Evolutionary conservation across 2,888 invertebrate genomes (phyloP), one percentile per base, ranked within the genome.

Genomic region (Gnatocerus cornutus): DNA sequence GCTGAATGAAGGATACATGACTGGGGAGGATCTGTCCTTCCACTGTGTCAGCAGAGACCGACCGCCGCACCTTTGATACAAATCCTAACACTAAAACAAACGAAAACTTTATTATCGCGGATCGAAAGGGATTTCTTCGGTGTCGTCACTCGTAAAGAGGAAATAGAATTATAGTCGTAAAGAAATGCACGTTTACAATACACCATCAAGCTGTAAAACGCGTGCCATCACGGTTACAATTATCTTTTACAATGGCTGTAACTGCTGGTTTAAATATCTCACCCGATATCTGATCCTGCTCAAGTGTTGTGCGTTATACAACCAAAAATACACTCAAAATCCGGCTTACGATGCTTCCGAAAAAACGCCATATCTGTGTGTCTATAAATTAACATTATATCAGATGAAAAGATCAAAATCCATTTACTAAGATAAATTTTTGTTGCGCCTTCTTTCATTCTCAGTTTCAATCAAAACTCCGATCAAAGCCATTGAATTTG

Each of bases 1-100:
- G 73, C 72, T 76, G 77, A 78, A 77, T 77, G 65, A 71, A 71
- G 66, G 72, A 69, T 76, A 78, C 78, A 78, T 63, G 78, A 74
- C 74, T 74, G 71, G 72, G 78, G 78, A 76, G 78, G 78, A 71
- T 71, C 76, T 71, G 72, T 71, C 72, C 73, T 72, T 63, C 69
- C 71, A 73, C 71, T 74, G 70, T 76, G 74, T 70, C 71, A 73
- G 37, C 71, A 71, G 64, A 21, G 21, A 70, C 29, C 61, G 29
- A 66, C 68, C 71, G 50, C 68, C 65, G 62, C 52, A 70, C 70
- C 67, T 70, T 70, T 62, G 61, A 70, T 70, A 65, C 46, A 10
- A 64, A 71, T 71, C 68, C 52, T 39, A 29, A 46, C 61, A 33
- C 71, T 50, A 67, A 52, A 68, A 62, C 69, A 65, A 70, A 65